phyloP scores from a whole-genome alignment of 2,888 invertebrate genomes.

The Drosophila helvetica region DNA sequence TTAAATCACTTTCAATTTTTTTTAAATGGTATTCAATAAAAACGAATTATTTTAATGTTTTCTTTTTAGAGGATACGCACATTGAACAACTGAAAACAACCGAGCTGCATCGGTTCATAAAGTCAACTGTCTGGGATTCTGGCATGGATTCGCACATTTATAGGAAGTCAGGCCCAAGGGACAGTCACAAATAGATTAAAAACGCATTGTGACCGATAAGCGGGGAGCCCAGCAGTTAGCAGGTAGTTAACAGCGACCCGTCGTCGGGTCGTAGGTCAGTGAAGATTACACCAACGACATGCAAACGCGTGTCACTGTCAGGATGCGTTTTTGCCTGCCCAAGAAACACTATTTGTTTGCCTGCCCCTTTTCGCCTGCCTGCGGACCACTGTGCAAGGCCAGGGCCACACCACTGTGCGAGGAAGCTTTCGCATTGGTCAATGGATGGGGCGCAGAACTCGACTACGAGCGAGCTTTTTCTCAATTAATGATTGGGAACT shows the following conservation, averaged over 20 bases:
- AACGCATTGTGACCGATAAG: conserved; percentile 55
- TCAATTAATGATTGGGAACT: conserved; percentile 54
- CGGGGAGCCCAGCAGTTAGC: conserved; percentile 18
- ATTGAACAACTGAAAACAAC: conserved; percentile 13
- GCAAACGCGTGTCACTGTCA: conserved; percentile 46
- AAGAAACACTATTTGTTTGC: background rate
- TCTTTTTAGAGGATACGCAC: background rate
- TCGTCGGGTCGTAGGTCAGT: conserved; percentile 3
- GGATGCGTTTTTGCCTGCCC: conserved; percentile 19
- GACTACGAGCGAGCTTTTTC: conserved; percentile 43
- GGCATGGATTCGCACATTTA: conserved; percentile 35
- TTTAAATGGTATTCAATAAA: too few relatives aligned
- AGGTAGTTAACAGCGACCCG: conserved; percentile 42
- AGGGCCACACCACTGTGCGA: background rate
- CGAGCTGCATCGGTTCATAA: conserved; percentile 11
- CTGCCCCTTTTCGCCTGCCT: background rate
- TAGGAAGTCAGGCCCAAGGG: conserved; percentile 14
- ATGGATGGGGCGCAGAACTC: conserved; percentile 11
- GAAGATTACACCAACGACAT: conserved; percentile 33
- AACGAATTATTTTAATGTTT: background rate
- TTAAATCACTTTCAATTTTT: background rate
- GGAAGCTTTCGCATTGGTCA: conserved; percentile 25
- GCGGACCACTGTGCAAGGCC: conserved; percentile 30
- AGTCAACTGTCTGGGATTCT: conserved; percentile 48
- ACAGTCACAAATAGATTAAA: conserved; percentile 53